Percentiles rank a stretch among this genome's conserved stretches.
phyloP scores from a whole-genome alignment of 1,140 invertebrate genomes.

The Listronotus oregonensis region DNA sequence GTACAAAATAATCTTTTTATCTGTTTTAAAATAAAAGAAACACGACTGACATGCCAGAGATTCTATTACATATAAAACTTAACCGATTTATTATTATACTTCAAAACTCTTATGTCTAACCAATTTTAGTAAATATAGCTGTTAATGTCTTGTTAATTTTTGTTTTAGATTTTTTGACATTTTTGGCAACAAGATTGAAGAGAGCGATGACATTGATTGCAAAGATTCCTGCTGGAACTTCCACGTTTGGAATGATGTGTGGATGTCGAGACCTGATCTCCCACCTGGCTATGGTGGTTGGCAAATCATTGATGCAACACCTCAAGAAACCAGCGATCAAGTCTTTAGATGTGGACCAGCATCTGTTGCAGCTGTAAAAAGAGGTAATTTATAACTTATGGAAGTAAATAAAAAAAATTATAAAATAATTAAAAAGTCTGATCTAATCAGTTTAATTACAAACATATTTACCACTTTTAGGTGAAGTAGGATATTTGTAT shows the following conservation, averaged over 20 bases:
- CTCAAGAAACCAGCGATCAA: conserved; percentile 72
- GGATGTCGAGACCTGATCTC: conserved; percentile 78
- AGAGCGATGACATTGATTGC: conserved; percentile 60
- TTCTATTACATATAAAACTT: too few relatives aligned
- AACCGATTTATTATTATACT: too few relatives aligned
- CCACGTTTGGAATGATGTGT: conserved; percentile 85
- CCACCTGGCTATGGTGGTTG: conserved; percentile 76
- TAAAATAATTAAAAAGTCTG: too few relatives aligned
- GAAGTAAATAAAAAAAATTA: too few relatives aligned
- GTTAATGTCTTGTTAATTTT: conserved; percentile 51
- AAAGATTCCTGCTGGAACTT: conserved; percentile 76
- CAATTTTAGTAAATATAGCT: too few relatives aligned
- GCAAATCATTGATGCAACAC: conserved; percentile 80
- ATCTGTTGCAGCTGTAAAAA: conserved; percentile 71
- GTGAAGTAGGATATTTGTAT: conserved; percentile 72
- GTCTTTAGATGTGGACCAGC: conserved; percentile 73
- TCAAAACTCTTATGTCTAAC: too few relatives aligned
- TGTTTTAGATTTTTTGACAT: conserved; percentile 65
- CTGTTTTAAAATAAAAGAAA: too few relatives aligned
- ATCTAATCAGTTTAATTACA: too few relatives aligned
- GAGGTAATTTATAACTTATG: conserved; percentile 55
- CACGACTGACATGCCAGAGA: too few relatives aligned
- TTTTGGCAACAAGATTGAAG: conserved; percentile 66
- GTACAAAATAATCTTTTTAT: too few relatives aligned
- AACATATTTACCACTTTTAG: not conserved